These are phyloP conservation scores for Corvus hawaiiensis DNA, from an alignment of 2,113 vertebrate species.

Conservation along the genomic window DNA sequence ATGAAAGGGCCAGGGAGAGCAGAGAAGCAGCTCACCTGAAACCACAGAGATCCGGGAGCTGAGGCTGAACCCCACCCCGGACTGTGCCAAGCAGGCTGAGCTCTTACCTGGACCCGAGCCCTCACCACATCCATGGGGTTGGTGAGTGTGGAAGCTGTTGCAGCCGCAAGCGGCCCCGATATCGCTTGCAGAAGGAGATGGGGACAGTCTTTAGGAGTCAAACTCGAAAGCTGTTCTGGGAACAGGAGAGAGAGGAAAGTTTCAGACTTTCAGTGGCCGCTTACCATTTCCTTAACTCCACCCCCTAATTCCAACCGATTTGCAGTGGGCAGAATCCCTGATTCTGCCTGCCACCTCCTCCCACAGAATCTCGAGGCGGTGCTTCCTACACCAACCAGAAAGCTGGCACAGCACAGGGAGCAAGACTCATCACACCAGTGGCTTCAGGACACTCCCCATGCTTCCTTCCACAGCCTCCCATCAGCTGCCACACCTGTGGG, in stretches of 20 bases:
- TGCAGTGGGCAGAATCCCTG: background rate
- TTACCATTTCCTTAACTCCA: background rate
- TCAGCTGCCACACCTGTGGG: background rate
- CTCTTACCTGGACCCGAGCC: constrained; percentile 89
- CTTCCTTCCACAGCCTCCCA: background rate
- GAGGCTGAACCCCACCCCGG: background rate
- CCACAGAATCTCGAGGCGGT: background rate
- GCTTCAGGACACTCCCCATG: background rate
- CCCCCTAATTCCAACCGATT: background rate
- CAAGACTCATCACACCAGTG: background rate
- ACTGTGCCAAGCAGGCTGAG: background rate
- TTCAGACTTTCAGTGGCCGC: background rate
- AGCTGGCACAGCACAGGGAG: background rate
- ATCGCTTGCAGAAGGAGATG: constrained; percentile 92
- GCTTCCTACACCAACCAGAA: background rate
- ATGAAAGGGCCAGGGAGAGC: background rate
- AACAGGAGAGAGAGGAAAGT: background rate
- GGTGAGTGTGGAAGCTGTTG: constrained; percentile 91
- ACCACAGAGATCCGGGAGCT: background rate
- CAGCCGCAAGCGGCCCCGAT: constrained; percentile 90
- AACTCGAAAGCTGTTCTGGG: constrained; percentile 85
- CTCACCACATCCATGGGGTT: constrained; percentile 98
- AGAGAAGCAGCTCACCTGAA: background rate
- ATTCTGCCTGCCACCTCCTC: background rate
- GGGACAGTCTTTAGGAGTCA: constrained; percentile 89